These are phyloP conservation scores for Bhutanitis thaidina DNA, from an alignment of 2,888 invertebrate genomes.

Conservation along the genomic window DNA sequence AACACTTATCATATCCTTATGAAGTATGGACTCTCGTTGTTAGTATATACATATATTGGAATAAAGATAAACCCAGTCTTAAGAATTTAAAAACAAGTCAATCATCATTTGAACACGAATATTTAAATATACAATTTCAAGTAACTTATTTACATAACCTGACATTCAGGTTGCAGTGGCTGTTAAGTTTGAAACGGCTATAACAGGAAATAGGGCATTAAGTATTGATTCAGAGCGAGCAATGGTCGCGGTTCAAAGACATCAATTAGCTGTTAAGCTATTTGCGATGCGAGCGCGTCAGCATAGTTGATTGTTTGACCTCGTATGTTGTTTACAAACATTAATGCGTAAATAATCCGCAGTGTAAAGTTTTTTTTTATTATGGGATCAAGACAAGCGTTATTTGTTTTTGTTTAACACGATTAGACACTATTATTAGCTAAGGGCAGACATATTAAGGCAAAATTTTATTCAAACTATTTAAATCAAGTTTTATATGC, in stretches of 20 bases:
- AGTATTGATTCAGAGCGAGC: conserved; percentile 38
- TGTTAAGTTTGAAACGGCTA: conserved; percentile 11
- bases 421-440: too few relatives aligned
- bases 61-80: neutral
- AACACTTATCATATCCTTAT: conserved; percentile 7
- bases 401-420: too few relatives aligned
- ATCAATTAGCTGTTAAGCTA: conserved; percentile 29
- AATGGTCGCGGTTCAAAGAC: conserved; percentile 32
- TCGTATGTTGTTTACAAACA: conserved; percentile 1
- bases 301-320: neutral
- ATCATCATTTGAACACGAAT: conserved; percentile 8
- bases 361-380: neutral
- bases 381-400: too few relatives aligned
- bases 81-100: conserved; percentile 6
- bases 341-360: neutral
- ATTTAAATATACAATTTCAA: conserved; percentile 3
- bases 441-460: too few relatives aligned
- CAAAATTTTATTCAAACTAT: too few relatives aligned
- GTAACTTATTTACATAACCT: conserved; percentile 15
- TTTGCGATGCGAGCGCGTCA: neutral
- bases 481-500: too few relatives aligned
- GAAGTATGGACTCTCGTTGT: conserved; percentile 4
- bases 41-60: conserved; percentile 2
- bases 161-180: conserved; percentile 21
- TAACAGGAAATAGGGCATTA: conserved; percentile 33